Percentiles rank a stretch among this genome's conserved stretches.
Conservation (phyloP, 2,797 vertebrate genomes). For the Enoplosus armatus region DNA sequence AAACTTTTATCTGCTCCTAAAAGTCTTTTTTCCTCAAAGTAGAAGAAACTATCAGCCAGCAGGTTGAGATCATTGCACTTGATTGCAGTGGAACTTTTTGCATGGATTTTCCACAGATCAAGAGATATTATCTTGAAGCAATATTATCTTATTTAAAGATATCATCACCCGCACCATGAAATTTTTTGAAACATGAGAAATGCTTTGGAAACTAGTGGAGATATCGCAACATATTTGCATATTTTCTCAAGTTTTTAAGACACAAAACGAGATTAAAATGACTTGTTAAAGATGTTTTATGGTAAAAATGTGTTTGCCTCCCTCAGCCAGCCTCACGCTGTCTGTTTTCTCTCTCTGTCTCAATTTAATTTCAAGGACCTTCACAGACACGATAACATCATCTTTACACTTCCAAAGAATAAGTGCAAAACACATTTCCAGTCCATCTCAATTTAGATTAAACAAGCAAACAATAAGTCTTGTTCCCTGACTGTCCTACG, state of each 20-base stretch:
- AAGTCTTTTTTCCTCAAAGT: constrained; percentile 16
- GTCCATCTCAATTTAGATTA: constrained; percentile 34
- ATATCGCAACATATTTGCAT: constrained; percentile 16
- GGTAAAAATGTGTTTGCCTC: not conserved
- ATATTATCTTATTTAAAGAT: constrained; percentile 35
- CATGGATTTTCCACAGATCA: constrained; percentile 36
- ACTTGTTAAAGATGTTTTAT: not conserved
- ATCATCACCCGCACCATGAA: constrained; percentile 14
- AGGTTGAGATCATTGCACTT: constrained; percentile 25
- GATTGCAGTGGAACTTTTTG: constrained; percentile 16
- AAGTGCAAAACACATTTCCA: constrained; percentile 29
- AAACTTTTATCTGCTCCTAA: constrained; percentile 47
- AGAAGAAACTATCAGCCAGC: constrained; percentile 4
- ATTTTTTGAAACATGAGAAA: constrained; percentile 18
- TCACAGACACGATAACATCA: constrained; percentile 21
- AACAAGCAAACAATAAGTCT: constrained; percentile 31
- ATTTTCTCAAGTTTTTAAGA: not conserved
- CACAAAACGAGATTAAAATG: not conserved
- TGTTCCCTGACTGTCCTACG: not conserved
- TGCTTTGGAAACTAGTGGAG: not conserved
- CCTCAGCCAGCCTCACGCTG: not conserved
- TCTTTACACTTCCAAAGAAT: constrained; percentile 16
- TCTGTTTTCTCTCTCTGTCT: not conserved
- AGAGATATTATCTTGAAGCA: constrained; percentile 35
- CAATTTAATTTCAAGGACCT: constrained; percentile 13